Conservation (phyloP, 2,797 vertebrate species). For the Rhadinocentrus ornatus region DNA sequence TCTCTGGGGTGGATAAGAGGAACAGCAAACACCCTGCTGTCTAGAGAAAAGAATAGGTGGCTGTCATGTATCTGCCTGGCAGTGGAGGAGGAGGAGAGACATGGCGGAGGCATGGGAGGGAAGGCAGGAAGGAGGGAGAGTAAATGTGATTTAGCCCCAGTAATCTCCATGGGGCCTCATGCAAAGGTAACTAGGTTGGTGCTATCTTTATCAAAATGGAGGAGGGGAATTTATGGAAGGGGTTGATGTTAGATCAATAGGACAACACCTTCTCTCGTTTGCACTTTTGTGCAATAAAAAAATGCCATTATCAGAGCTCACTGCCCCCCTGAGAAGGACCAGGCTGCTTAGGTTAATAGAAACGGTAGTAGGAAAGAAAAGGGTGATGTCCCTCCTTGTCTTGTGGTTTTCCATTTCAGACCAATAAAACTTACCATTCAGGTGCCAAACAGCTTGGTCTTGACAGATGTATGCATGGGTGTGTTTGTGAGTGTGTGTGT, state of each 20-base stretch:
- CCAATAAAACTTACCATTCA: constrained; percentile 28
- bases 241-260: constrained; percentile 60
- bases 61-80: constrained; percentile 70
- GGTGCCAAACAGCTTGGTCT: constrained; percentile 36
- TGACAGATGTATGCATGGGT: constrained; percentile 36
- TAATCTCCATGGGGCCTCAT: constrained; percentile 64
- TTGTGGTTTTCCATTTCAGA: constrained; percentile 25
- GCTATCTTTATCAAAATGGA: constrained; percentile 44
- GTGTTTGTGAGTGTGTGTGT: constrained; percentile 4
- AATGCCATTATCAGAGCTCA: constrained; percentile 29
- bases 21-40: constrained; percentile 75
- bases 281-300: constrained; percentile 11
- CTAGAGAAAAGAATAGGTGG: constrained; percentile 67
- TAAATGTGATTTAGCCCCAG: constrained; percentile 73
- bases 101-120: constrained; percentile 7
- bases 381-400: constrained; percentile 9
- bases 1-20: constrained; percentile 72
- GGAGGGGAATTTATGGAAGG: constrained; percentile 41
- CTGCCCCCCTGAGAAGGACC: constrained; percentile 4
- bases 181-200: constrained; percentile 71
- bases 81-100: constrained; percentile 35
- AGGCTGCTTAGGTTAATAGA: constrained; percentile 16
- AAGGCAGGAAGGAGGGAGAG: constrained; percentile 27
- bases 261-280: constrained; percentile 67
- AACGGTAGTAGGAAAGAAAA: constrained; percentile 10